phyloP scores from a whole-genome alignment of 2,113 vertebrate genomes.

The Psammodynastes pulverulentus region DNA sequence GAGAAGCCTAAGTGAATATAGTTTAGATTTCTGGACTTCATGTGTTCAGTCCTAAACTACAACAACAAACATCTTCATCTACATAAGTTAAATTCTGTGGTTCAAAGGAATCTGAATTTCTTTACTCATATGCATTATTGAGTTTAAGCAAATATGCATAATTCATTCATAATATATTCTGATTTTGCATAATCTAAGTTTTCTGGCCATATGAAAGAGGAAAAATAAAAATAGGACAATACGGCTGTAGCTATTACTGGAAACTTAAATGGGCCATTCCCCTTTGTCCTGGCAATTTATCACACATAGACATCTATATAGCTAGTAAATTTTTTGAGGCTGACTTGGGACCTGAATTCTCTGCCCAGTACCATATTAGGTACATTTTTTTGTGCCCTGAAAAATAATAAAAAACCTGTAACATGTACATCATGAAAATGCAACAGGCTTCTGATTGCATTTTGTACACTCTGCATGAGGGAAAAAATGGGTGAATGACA shows the following conservation, averaged over 20 bases:
- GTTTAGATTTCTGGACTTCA: neutral
- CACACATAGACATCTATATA: neutral
- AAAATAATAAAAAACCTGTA: neutral
- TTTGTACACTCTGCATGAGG: neutral
- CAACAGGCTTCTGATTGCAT: neutral
- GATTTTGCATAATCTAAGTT: neutral
- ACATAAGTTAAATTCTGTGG: conserved; percentile 57
- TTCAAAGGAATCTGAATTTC: neutral
- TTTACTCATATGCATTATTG: neutral
- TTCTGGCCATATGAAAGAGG: neutral
- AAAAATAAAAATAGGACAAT: neutral
- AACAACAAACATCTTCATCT: conserved; percentile 48
- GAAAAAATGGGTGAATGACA: neutral
- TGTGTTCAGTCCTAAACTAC: neutral
- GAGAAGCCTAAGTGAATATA: conserved; percentile 3
- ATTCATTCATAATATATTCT: neutral
- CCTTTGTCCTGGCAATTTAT: neutral
- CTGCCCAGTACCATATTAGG: neutral
- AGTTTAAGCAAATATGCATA: neutral
- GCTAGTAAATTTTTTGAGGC: neutral
- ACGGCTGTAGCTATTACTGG: neutral
- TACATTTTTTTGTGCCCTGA: neutral
- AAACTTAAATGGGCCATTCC: neutral
- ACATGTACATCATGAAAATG: neutral
- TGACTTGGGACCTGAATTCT: neutral